Evolutionary conservation across 2,797 vertebrate genomes (phyloP).

Genomic region (Australoheros facetus): DNA sequence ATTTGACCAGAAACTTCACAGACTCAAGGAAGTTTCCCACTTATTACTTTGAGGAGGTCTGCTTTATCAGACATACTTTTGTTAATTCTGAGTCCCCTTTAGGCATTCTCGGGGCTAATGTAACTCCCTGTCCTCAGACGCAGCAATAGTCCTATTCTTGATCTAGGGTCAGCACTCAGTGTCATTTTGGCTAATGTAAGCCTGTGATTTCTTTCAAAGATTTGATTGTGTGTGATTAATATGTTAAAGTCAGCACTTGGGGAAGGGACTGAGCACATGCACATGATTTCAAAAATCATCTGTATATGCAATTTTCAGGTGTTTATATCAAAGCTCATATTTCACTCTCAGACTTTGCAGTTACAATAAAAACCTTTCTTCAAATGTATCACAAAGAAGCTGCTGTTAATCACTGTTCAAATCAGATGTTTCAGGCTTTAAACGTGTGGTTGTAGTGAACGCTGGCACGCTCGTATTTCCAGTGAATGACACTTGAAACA

Average conservation of each 20-base stretch:
- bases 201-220: slow-evolving; percentile 42
- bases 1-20: not conserved
- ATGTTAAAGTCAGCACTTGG: slow-evolving; percentile 9
- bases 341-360: slow-evolving; percentile 70
- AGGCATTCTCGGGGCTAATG: not conserved
- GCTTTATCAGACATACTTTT: not conserved
- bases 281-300: slow-evolving; percentile 37
- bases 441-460: not conserved
- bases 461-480: no score
- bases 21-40: not conserved
- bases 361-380: slow-evolving; percentile 76
- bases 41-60: not conserved
- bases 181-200: slow-evolving; percentile 52
- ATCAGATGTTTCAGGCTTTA: not conserved
- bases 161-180: slow-evolving; percentile 19
- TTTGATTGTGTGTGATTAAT: slow-evolving; percentile 48
- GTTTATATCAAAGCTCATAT: slow-evolving; percentile 64
- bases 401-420: not conserved
- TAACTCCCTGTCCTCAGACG: not conserved
- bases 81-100: not conserved
- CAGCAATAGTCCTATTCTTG: slow-evolving; percentile 3
- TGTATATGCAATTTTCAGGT: slow-evolving; percentile 70
- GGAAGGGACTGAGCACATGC: slow-evolving; percentile 14
- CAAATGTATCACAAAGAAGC: slow-evolving; percentile 30
- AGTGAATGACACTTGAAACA: not conserved